phyloP scores from a whole-genome alignment of 2,797 vertebrate species.

The Etheostoma perlongum region DNA sequence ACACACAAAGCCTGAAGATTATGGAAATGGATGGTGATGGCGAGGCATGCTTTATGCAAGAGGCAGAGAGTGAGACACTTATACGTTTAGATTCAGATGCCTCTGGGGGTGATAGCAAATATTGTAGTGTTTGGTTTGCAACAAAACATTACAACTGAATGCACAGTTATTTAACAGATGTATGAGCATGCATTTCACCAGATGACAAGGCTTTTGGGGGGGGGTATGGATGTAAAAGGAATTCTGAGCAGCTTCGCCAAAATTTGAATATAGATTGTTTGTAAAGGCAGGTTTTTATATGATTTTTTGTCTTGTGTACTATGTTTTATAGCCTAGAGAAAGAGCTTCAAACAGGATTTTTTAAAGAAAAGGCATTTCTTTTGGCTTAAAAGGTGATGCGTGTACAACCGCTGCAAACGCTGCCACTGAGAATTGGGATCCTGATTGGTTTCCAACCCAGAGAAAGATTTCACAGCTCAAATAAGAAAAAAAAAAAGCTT shows the following conservation, averaged over 20 bases:
- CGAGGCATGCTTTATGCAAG: conserved; percentile 47
- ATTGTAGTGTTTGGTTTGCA: conserved; percentile 58
- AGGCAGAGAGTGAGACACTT: conserved; percentile 41
- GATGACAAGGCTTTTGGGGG: conserved; percentile 36
- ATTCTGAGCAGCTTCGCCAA: conserved; percentile 36
- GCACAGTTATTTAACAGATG: conserved; percentile 36
- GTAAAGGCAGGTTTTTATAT: conserved; percentile 14
- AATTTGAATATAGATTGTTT: conserved; percentile 49
- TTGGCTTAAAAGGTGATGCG: conserved; percentile 6
- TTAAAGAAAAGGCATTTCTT: background rate
- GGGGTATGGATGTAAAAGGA: conserved; percentile 25
- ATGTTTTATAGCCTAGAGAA: conserved; percentile 1
- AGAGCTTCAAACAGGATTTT: conserved; percentile 18
- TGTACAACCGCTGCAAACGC: background rate
- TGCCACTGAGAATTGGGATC: background rate
- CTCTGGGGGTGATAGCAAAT: conserved; percentile 64
- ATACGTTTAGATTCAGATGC: conserved; percentile 57
- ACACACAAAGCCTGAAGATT: conserved; percentile 56
- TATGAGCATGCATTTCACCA: conserved; percentile 21
- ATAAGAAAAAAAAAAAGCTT: conserved; percentile 7
- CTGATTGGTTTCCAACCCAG: background rate
- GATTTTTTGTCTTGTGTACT: conserved; percentile 3
- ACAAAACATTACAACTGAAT: conserved; percentile 51
- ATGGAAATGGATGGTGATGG: conserved; percentile 63
- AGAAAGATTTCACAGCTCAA: background rate